Conservation (phyloP, 1,140 invertebrate genomes). For the Drosophila mauritiana region DNA sequence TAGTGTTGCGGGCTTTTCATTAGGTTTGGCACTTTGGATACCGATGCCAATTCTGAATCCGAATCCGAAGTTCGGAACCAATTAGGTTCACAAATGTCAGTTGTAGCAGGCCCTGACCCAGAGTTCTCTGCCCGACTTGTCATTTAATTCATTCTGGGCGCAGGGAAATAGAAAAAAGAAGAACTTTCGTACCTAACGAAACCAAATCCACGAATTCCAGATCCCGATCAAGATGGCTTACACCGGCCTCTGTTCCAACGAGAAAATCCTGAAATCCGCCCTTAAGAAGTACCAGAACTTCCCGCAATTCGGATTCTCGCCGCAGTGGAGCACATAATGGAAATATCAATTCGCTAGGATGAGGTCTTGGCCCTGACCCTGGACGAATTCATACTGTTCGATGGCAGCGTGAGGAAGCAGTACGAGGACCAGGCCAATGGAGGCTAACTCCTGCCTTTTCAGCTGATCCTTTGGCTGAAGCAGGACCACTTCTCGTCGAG, state of each 20-base stretch:
- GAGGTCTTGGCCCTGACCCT: not conserved
- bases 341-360: too few species aligned
- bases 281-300: constrained; percentile 18
- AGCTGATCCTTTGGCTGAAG: not conserved
- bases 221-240: constrained; percentile 19
- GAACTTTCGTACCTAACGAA: not conserved
- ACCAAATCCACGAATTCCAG: not conserved
- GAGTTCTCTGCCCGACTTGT: constrained; percentile 14
- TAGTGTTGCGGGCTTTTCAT: constrained; percentile 59
- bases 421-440: not conserved
- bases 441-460: not conserved
- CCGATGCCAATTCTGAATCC: not conserved
- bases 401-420: not conserved
- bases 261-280: constrained; percentile 33
- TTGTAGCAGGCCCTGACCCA: constrained; percentile 19
- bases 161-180: not conserved
- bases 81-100: constrained; percentile 61
- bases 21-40: constrained; percentile 61
- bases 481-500: not conserved
- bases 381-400: constrained; percentile 13
- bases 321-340: not conserved
- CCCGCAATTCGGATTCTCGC: not conserved
- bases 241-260: constrained; percentile 38
- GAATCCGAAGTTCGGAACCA: constrained; percentile 29
- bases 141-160: not conserved